Conservation (phyloP, 2,797 vertebrate genomes). For the Toxotes lorentzi region DNA sequence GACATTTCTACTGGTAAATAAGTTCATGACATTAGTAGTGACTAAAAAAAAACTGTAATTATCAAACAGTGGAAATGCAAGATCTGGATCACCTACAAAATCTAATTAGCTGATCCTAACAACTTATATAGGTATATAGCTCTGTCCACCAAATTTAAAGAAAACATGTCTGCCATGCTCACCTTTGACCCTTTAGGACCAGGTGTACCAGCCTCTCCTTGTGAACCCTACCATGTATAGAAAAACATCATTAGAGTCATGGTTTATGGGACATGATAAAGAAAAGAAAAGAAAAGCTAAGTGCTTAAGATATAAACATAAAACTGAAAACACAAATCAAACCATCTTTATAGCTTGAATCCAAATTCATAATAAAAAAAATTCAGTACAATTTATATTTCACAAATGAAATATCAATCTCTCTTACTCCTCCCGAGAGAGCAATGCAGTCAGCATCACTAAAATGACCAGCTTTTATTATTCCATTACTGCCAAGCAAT, state of each 20-base stretch:
- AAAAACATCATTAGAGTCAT: constrained; percentile 1
- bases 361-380: constrained; percentile 26
- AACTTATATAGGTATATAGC: background rate
- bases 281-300: background rate
- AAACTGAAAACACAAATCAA: constrained; percentile 24
- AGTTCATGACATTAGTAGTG: background rate
- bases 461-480: constrained; percentile 60
- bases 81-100: constrained; percentile 16
- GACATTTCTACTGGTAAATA: background rate
- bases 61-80: background rate
- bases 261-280: background rate
- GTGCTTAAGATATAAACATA: constrained; percentile 3
- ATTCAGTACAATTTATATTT: constrained; percentile 32
- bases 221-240: constrained; percentile 87
- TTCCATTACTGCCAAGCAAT: constrained; percentile 42
- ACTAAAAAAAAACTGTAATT: background rate
- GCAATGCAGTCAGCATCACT: constrained; percentile 20
- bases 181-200: constrained; percentile 97
- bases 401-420: constrained; percentile 34
- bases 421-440: constrained; percentile 41
- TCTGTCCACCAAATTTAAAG: constrained; percentile 19
- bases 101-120: background rate
- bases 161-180: constrained; percentile 71
- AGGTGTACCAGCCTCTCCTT: constrained; percentile 93
- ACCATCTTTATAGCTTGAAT: constrained; percentile 8